Evolutionary conservation across 2,113 vertebrate species (phyloP).

Genomic region (Corythaeola cristata): DNA sequence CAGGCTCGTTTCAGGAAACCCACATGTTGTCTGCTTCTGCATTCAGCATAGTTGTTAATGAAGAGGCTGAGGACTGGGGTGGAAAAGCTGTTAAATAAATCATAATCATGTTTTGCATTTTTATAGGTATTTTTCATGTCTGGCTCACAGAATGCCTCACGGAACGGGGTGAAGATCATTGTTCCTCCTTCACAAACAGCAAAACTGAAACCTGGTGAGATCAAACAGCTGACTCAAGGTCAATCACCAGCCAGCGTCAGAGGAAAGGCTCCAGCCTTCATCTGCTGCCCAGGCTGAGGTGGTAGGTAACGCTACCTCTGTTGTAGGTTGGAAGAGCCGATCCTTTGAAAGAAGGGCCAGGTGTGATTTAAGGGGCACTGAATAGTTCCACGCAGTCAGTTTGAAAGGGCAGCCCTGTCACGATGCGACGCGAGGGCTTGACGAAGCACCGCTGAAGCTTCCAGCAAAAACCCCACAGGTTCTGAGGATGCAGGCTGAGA

Average conservation of each 20-base stretch:
- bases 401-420: background rate
- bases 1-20: background rate
- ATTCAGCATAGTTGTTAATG: background rate
- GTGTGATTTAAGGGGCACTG: background rate
- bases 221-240: background rate
- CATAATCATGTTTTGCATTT: background rate
- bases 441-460: background rate
- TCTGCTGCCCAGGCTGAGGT: background rate
- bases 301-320: background rate
- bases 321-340: background rate
- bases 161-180: background rate
- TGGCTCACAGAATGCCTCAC: background rate
- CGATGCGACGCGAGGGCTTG: background rate
- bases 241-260: background rate
- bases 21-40: background rate
- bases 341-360: background rate
- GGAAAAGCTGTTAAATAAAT: conserved; percentile 38
- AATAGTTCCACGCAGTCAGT: background rate
- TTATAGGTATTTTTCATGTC: background rate
- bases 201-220: background rate
- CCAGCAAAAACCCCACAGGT: background rate
- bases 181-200: background rate
- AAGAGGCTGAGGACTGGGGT: background rate
- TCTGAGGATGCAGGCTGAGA: background rate
- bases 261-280: background rate